A percentile compares a stretch with the other conserved stretches of the same genome.
Conservation (phyloP, 1,140 invertebrate species). For the Cyclargus thomasi region DNA sequence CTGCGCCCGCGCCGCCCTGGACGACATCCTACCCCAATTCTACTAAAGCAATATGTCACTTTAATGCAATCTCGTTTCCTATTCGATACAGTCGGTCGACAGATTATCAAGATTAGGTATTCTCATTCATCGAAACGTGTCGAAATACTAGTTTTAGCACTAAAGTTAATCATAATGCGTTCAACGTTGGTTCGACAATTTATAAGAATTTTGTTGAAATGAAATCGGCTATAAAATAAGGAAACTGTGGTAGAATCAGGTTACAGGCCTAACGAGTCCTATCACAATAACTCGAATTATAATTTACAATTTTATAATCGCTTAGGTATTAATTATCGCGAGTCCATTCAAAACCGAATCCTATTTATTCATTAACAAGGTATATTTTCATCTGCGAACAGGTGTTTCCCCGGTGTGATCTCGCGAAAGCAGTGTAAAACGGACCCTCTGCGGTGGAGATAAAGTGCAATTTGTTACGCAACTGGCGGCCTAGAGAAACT, state of each 20-base stretch:
- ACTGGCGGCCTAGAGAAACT: constrained; percentile 21
- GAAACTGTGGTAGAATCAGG: neutral
- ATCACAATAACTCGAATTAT: neutral
- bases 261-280: neutral
- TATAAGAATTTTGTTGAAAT: too few species aligned
- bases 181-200: too few species aligned
- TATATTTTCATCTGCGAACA: neutral
- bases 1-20: too few species aligned
- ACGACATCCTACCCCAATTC: too few species aligned
- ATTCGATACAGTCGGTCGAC: too few species aligned
- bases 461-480: neutral
- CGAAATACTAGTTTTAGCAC: too few species aligned
- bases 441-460: neutral
- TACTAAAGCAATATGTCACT: too few species aligned
- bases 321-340: neutral
- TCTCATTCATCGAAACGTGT: too few species aligned
- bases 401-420: neutral
- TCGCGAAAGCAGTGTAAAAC: neutral
- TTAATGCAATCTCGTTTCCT: too few species aligned
- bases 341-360: constrained; percentile 13
- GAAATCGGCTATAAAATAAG: too few species aligned
- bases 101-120: too few species aligned
- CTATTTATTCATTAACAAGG: neutral
- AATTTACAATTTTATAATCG: neutral
- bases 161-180: too few species aligned